Conservation (phyloP, 2,113 vertebrate genomes). For the Phasianus colchicus region DNA sequence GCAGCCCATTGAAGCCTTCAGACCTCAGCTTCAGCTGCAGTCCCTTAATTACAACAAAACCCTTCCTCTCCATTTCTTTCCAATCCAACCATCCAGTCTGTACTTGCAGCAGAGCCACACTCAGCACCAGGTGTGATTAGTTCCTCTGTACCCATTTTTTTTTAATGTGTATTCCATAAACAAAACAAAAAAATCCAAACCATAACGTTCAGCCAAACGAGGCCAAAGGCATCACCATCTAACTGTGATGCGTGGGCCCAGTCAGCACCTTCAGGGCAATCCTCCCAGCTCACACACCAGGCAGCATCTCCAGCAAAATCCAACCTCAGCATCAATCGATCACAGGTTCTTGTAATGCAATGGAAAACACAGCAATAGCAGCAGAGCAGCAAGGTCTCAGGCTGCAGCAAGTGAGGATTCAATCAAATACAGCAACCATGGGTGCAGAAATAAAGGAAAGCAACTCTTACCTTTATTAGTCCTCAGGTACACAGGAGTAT, state of each 20-base stretch:
- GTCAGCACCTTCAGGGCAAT: background rate
- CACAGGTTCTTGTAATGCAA: no score
- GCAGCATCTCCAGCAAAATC: background rate
- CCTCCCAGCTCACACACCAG: background rate
- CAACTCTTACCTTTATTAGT: no score
- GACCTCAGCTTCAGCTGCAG: rapidly evolving
- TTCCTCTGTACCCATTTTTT: background rate
- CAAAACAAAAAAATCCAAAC: background rate
- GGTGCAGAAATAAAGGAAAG: no score
- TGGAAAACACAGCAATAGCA: no score
- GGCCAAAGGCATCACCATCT: rapidly evolving
- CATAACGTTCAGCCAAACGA: rapidly evolving
- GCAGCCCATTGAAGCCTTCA: rapidly evolving
- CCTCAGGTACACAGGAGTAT: no score
- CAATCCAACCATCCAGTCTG: background rate
- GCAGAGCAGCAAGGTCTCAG: no score
- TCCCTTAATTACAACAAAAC: background rate
- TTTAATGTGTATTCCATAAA: background rate
- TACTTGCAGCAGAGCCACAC: background rate
- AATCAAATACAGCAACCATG: no score
- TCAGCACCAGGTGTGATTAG: background rate
- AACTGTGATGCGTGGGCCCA: rapidly evolving
- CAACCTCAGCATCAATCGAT: background rate
- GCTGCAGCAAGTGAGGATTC: no score
- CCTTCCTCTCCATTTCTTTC: background rate